Evolutionary conservation across 2,113 vertebrate genomes (phyloP).

Genomic region (Bettongia penicillata): DNA sequence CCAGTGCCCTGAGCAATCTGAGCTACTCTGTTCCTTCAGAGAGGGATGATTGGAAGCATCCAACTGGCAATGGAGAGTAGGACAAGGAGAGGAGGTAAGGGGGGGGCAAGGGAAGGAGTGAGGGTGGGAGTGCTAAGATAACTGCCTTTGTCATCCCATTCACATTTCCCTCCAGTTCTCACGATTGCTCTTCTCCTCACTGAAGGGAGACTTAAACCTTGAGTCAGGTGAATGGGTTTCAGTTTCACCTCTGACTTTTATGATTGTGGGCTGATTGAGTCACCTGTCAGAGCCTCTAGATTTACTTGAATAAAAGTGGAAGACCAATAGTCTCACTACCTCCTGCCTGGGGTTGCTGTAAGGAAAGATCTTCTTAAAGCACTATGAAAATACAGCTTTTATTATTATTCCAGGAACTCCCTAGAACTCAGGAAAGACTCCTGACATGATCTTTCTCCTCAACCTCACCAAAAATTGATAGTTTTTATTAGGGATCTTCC

Average conservation of each 20-base stretch:
- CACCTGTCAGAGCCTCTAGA: not conserved
- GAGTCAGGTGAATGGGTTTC: not conserved
- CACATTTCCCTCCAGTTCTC: not conserved
- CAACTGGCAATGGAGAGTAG: fast-evolving
- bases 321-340: not conserved
- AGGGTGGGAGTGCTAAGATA: not conserved
- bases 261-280: not conserved
- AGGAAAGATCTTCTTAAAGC: not conserved
- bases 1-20: not conserved
- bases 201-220: not conserved
- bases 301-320: not conserved
- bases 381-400: not conserved
- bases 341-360: not conserved
- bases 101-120: not conserved
- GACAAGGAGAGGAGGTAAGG: not conserved
- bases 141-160: not conserved
- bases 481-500: not conserved
- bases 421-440: not conserved
- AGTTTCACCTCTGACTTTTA: not conserved
- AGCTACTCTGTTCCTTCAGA: not conserved
- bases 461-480: not conserved
- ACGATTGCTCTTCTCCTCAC: not conserved
- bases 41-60: not conserved
- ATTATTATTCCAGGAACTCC: not conserved
- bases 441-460: not conserved